Evolutionary conservation across 2,888 invertebrate species (phyloP).

Genomic region (Periphyllus acericola): DNA sequence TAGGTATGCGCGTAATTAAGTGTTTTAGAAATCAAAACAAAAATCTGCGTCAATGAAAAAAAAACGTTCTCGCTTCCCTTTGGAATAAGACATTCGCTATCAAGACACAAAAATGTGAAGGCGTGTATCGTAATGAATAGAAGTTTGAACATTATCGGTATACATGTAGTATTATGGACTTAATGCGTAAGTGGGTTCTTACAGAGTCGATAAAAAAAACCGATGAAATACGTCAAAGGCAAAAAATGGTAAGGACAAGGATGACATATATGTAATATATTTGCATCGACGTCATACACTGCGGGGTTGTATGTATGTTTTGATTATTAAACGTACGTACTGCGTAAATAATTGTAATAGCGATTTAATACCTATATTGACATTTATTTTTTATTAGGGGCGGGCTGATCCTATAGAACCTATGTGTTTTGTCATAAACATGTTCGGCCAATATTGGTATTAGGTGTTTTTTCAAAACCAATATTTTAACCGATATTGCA

Average conservation of each 20-base stretch:
- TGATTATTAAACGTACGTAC: no score
- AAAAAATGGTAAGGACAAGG: neutral
- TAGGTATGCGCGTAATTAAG: neutral
- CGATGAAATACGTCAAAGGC: neutral
- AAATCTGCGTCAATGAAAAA: neutral
- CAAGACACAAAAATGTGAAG: no score
- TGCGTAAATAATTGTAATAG: neutral
- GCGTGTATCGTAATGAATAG: no score
- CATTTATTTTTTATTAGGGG: neutral
- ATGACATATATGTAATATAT: neutral
- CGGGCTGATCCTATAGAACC: no score
- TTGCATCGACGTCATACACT: no score
- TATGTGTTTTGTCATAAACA: no score
- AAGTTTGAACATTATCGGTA: no score
- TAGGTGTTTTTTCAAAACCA: no score
- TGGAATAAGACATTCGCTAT: neutral
- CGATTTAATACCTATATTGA: neutral
- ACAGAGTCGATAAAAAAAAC: neutral
- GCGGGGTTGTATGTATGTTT: no score
- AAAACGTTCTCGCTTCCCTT: neutral
- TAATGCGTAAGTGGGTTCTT: neutral
- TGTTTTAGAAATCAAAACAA: neutral
- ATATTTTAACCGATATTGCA: no score
- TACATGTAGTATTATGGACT: no score
- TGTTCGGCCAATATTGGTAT: no score